Base-by-base conservation (phyloP, 2,888 invertebrate genomes). In the Acleris literana region DNA sequence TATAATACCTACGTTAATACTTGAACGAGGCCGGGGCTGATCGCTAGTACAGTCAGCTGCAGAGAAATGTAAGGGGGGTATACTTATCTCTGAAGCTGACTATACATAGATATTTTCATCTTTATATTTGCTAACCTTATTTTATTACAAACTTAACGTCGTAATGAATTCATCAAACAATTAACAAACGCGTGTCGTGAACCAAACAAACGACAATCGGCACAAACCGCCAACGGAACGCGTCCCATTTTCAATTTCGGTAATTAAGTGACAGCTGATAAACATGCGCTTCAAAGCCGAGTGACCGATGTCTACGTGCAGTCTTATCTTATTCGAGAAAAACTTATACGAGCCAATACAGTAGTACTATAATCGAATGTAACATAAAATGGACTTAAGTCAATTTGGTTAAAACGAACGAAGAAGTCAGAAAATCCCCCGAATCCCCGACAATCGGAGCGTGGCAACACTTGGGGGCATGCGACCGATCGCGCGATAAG, bases 211-310 rank as follows among this genome's bases (percentile, higher is more conserved):
- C 64, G 63, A 70, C 68, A 71, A 71, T 77, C 77, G 71, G 76
- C 74, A 68, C 71, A 69, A 71, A 72, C 69, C 67, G 64, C 64
- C 46, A 62, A 57, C 61, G 51, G 70, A 74, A 74, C 74, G 73
- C 76, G 75, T 75, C 74, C 79, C 76, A 76, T 81, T 84, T 86
- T 84, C 85, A 86, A 88, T 89, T 90, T 81, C 77, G 76, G 82
- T 88, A 90, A 90, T 89, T 82, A 88, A 88, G 86, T 85, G 87
- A 84, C 88, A 87, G 85, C 86, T 83, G 85, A 85, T 82, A 86
- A 82, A 39, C 13, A 39, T 39, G 11, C 39, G 39, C 13, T 39
- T 39, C 39, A 13, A 39, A 39, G 39, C 4, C 1, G 39, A 39
- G 4, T 39, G 39, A 13, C 13, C 4, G 4, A 39, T 39, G 39